Evolutionary conservation across 1,140 invertebrate species (phyloP), one percentile per base, ranked within the genome.

Genomic region (Drosophila simulans): DNA sequence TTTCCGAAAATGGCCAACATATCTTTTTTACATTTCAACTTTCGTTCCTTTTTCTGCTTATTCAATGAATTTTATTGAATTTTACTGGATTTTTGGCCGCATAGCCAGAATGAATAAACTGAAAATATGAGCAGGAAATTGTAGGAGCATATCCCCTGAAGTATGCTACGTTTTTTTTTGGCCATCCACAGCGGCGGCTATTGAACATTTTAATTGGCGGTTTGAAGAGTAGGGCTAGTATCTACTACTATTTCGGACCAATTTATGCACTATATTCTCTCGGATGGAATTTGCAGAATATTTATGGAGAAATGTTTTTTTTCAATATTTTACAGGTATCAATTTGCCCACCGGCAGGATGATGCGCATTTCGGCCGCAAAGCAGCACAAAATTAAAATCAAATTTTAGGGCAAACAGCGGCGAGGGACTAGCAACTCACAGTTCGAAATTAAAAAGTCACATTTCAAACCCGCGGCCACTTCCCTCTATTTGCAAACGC

Each of bases 371-470:
- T 76, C 11, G 39, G 27, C 43, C 46, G 35, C 64, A 11, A 42
- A 40, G 45, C 64, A 69, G 27, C 52, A 43, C 65, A 51, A 70
- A 69, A 77, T 77, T 70, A 77, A 77, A 77, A 77, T 77, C 34
- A 69, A 77, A 77, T 77, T 77, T 59, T 77, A 77, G 39, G 49
- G 46, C 49, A 13, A 49, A 51, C 34, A 55, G 31, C 37, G 43
- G 60, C 53, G 5, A 7, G 10, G 49, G 52, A 15, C 45, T 7
- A 37, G 27, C 27, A 37, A 39, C 17, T 31, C 20, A 34, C 35
- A 25, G 12, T n/a, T 17, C 15, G 39, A 37, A 52, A 63, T 56
- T 54, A 74, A 27, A 20, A 31, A 56, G 22, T 52, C 27, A n/a
- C 56, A 35, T 46, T 68, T 27, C 13, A 39, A 13, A 5, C 25